Base-by-base conservation (phyloP, 2,888 invertebrate genomes). In the Polietes domitor region DNA sequence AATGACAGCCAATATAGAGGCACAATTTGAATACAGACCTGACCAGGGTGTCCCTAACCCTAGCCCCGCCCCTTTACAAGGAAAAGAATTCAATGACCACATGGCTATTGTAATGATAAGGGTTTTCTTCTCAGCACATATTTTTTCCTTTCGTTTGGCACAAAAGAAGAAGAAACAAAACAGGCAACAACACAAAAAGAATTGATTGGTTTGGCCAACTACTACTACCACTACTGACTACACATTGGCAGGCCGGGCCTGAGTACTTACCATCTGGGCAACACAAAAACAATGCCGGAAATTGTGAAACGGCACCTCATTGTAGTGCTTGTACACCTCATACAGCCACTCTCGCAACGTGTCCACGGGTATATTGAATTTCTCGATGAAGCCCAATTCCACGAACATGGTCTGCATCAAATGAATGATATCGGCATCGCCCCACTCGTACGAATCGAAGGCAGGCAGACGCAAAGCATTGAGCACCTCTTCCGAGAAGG, bases 261-360 rank as follows among this genome's bases (percentile, higher is more conserved):
- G 17, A 37, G 37, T 82, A 93, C 93, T 93, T 92, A 96, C 96
- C 96, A 97, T 97, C 93, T 97, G 97, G 82, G 96, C 95, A 86
- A 97, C 97, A 93, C 96, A 96, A 92, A 97, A 97, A 92, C 96
- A 96, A 91, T 97, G 97, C 87, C 96, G 94, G 92, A 97, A 97
- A 93, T 97, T 97, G 92, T 97, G 97, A 93, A 97, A 97, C 84
- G 96, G 96, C 90, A 97, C 96, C 92, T 96, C 96, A 92, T 96
- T 95, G 93, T 97, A 97, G 91, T 96, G 95, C 91, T 95, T 95
- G 92, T 96, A 96, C 87, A 95, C 95, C 92, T 95, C 95, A 90
- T 95, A 96, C 75, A 96, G 93, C 93, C 96, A 96, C 91, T 95
- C 95, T 86, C 95, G 93, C 86, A 96, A 92, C 79, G 94, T 94